These are phyloP conservation scores for Metacarcinus magister DNA, from an alignment of 2,888 invertebrate species.

Conservation along the genomic window DNA sequence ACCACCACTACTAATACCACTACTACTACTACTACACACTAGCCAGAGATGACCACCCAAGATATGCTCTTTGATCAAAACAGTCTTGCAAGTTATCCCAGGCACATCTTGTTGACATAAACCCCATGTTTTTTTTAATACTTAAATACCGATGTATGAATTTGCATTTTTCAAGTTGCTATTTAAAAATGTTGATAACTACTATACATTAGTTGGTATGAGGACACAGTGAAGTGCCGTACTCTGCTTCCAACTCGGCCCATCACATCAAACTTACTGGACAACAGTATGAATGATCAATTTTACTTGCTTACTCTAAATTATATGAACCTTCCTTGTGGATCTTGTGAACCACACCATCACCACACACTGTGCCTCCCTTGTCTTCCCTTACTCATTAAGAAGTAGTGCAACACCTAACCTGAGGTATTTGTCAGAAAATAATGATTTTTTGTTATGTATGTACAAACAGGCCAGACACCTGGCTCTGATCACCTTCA, in stretches of 20 bases:
- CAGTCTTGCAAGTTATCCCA: not conserved
- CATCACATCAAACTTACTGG: not conserved
- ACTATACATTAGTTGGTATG: not conserved
- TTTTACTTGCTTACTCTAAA: not conserved
- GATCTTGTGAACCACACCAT: too few species aligned
- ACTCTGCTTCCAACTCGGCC: not conserved
- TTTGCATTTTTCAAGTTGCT: not conserved
- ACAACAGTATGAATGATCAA: not conserved
- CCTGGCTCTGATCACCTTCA: not conserved
- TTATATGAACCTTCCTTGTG: not conserved
- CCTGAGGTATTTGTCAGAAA: not conserved
- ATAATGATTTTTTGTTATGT: not conserved
- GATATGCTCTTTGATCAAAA: not conserved
- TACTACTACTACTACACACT: not conserved
- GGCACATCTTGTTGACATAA: conserved; percentile 2
- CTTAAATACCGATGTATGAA: not conserved
- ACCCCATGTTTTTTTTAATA: not conserved
- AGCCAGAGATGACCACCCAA: not conserved
- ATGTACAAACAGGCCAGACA: conserved; percentile 18
- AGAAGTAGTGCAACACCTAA: not conserved
- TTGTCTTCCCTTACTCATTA: not conserved
- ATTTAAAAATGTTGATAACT: not conserved
- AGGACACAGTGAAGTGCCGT: not conserved
- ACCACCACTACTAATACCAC: not conserved
- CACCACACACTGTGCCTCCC: not conserved